These are phyloP conservation scores for Corvus hawaiiensis DNA, from an alignment of 2,113 vertebrate species.

Conservation along the genomic window DNA sequence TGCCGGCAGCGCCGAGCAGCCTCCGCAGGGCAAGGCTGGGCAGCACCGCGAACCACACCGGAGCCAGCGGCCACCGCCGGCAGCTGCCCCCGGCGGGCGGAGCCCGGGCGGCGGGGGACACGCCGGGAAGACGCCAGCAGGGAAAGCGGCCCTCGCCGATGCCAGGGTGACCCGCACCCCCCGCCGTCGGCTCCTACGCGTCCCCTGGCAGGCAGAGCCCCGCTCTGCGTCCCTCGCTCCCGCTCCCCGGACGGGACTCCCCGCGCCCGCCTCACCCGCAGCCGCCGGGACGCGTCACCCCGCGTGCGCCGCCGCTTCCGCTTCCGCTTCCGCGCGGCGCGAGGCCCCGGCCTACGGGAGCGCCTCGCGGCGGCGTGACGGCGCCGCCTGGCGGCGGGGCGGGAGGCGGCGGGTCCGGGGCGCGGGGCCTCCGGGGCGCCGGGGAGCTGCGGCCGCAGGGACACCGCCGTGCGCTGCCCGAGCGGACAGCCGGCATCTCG, in stretches of 20 bases:
- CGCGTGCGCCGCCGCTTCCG: neutral
- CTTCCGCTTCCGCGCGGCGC: neutral
- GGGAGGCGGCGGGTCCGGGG: neutral
- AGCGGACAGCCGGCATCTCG: accelerated
- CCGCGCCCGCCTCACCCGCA: neutral
- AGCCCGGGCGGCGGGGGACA: neutral
- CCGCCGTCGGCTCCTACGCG: no score
- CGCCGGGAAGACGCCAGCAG: neutral
- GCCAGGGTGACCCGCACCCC: neutral
- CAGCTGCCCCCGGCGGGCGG: neutral
- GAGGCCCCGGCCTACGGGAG: neutral
- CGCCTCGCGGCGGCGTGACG: neutral
- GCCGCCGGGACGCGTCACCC: neutral
- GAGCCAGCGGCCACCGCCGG: neutral
- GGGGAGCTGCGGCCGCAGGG: no score
- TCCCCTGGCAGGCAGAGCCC: neutral
- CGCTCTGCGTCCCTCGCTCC: neutral
- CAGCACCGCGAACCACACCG: neutral
- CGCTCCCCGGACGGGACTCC: neutral
- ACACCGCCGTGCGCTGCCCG: accelerated
- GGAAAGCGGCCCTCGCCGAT: neutral
- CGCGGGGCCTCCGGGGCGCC: no score
- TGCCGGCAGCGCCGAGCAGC: neutral
- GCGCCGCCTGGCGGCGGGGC: neutral
- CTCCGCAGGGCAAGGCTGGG: neutral